Base-by-base conservation (phyloP, 2,797 vertebrate species). In the Mormyrus hasselquistii region DNA sequence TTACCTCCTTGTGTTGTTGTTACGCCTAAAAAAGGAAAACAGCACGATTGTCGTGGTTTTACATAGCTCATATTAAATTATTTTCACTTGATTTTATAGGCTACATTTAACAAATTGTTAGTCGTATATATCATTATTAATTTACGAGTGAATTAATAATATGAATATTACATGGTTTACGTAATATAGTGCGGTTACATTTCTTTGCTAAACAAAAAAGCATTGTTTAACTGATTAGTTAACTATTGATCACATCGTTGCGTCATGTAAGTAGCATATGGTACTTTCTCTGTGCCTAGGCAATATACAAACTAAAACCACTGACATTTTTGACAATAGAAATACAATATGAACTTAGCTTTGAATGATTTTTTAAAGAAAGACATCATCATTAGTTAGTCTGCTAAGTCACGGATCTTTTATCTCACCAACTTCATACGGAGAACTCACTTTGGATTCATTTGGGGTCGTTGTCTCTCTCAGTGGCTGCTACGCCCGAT, bases 1-100 rank as follows among this genome's bases (percentile, higher is more conserved):
- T 92, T 92, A 91, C 92, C 91, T 93, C 6, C 92, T 92, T 92
- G 93, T 94, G 93, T 95, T 94, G 91, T 91, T 92, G 92, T 94
- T 92, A 93, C 92, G 92, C 92, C 93, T 93, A 87, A 44, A 79
- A 79, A 79, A 79, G 38, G 8, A 44, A n/a, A 16, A 41, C 69
- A 79, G 73, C 41, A n/a, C 4, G 1, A 79, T n/a, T 79, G 16
- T 79, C 2, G 38, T 41, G 34, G 73, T 44, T 79, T 44, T 79
- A 19, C 44, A 44, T 44, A 16, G n/a, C 14, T 79, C 38, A 44
- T 76, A 16, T 79, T 44, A 79, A 79, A 79, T 41, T 8, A 79
- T n/a, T 79, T 79, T 16, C 73, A 19, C 14, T 41, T 44, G 10
- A 79, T 79, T 79, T 79, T 79, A n/a, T 79, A 12, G 34, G n/a